These are phyloP conservation scores for Alexandromys oeconomus DNA, from an alignment of 2,797 vertebrate genomes.

Conservation along the genomic window DNA sequence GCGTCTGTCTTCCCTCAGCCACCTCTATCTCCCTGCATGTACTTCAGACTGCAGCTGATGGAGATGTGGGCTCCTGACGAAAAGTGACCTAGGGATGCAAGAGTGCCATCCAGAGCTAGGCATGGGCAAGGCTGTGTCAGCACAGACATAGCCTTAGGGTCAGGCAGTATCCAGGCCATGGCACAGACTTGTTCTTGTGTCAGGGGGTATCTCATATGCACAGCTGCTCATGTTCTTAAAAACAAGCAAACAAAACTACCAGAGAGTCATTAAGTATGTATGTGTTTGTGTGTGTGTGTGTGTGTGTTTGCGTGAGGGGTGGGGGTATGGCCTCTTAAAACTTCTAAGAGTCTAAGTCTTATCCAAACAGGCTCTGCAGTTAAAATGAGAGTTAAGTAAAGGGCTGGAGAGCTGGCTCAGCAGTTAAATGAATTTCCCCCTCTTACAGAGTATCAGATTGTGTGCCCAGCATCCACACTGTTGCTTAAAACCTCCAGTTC, in stretches of 20 bases:
- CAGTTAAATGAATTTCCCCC: background rate
- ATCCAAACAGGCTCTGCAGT: background rate
- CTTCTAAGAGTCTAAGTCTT: conserved; percentile 60
- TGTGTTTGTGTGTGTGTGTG: background rate
- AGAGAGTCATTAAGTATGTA: background rate
- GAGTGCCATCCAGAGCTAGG: too few species aligned
- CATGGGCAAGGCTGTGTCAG: background rate
- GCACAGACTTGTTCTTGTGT: background rate
- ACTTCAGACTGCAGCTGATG: conserved; percentile 4
- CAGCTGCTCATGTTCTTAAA: conserved; percentile 48
- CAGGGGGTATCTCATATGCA: background rate
- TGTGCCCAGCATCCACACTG: background rate
- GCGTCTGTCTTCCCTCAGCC: background rate
- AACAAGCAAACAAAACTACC: background rate
- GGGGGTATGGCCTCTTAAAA: conserved; percentile 26
- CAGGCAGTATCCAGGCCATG: background rate
- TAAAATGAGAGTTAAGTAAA: conserved; percentile 28
- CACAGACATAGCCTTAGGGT: background rate
- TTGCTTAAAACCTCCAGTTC: background rate
- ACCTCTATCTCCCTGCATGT: background rate
- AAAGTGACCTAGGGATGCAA: background rate
- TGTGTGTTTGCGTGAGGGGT: background rate
- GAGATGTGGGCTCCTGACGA: background rate
- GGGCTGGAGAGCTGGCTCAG: background rate
- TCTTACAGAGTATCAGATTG: background rate